Base-by-base conservation (phyloP, 2,888 invertebrate genomes). In the Pegoplata infirma region DNA sequence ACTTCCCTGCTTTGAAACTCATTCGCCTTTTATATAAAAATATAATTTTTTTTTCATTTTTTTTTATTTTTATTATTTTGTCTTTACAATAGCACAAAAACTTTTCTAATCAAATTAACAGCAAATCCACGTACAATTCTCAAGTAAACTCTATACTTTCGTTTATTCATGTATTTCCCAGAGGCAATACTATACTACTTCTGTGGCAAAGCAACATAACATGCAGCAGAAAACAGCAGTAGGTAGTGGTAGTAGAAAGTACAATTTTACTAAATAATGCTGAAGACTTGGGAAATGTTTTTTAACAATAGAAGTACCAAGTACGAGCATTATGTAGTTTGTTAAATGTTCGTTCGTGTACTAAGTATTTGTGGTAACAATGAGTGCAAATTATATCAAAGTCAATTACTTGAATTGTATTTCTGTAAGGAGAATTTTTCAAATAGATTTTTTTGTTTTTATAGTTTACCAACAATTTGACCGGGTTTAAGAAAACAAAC, bases 91-190 rank as follows among this genome's bases (percentile, higher is more conserved):
- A 51, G 32, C 53, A 53, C 55, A 59, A 83, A n/a, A 86, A 86
- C 82, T 86, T 86, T 86, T 86, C 86, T 86, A 86, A 86, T 86
- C 85, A 86, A 87, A 87, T 86, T 86, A 86, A 84, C 85, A 84
- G 83, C 77, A 77, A 74, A 73, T 76, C 61, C 77, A 76, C 72
- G 64, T 73, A 73, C 73, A 73, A 58, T 63, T 71, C 58, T 69
- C 44, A 14, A n/a, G 47, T 40, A 55, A 74, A 67, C 66, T 63
- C 61, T 61, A 49, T 63, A 32, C 56, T 66, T 59, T 40, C 55
- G 16, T 51, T 66, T 25, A 73, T 10, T 40, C 25, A n/a, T 8
- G 2, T 21, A 61, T 63, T 36, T 36, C 66, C 79, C 58, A 17
- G 49, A 75, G 78, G 71, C 66, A 73, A 59, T 40, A 28, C 61